Conservation (phyloP, 2,113 vertebrate genomes). For the Paradoxurus hermaphroditus region DNA sequence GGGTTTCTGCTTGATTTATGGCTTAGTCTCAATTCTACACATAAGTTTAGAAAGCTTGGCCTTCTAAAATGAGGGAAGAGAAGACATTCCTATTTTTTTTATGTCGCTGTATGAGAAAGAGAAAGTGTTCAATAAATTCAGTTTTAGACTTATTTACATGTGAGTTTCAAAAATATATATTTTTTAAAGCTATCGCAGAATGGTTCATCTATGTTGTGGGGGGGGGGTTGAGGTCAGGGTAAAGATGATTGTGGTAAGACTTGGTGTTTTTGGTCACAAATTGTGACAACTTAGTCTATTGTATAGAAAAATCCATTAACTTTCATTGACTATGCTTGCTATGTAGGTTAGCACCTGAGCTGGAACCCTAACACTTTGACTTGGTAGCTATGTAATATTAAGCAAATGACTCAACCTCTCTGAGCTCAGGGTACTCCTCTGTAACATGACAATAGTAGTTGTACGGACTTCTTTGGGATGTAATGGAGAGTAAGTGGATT, state of each 20-base stretch:
- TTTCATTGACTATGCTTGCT: background rate
- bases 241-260: background rate
- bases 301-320: background rate
- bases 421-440: background rate
- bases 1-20: background rate
- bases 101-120: background rate
- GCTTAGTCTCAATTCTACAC: background rate
- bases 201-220: background rate
- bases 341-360: background rate
- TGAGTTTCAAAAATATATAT: background rate
- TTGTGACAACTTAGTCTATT: background rate
- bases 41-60: background rate
- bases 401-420: background rate
- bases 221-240: background rate
- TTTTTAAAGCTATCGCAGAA: background rate
- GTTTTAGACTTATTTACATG: background rate
- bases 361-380: background rate
- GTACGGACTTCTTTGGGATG: background rate
- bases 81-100: background rate
- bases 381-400: background rate
- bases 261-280: background rate
- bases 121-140: background rate
- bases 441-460: background rate
- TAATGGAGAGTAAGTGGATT: background rate
- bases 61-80: background rate